phyloP scores from a whole-genome alignment of 2,113 vertebrate genomes.

The Donacobius atricapilla region DNA sequence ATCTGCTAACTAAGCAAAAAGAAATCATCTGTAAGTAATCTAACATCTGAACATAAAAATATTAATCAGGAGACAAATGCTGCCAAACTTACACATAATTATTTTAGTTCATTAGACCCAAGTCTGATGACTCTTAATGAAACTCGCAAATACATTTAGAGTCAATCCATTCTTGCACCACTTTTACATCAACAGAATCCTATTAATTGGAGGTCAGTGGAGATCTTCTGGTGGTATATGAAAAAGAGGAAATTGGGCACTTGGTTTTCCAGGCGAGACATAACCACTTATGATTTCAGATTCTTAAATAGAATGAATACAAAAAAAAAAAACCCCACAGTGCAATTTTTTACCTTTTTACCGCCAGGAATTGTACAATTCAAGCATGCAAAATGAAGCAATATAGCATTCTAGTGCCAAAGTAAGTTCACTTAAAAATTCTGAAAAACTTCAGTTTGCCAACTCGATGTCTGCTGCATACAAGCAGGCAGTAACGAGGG shows the following conservation, averaged over 20 bases:
- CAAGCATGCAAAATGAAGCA: conserved; percentile 57
- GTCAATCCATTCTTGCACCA: neutral
- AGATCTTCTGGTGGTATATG: neutral
- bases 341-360: conserved; percentile 9
- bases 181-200: neutral
- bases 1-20: conserved; percentile 10
- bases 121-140: neutral
- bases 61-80: conserved; percentile 1
- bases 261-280: conserved; percentile 1
- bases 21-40: conserved; percentile 42
- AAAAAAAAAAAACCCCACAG: neutral
- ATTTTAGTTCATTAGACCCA: conserved; percentile 1
- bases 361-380: conserved; percentile 39
- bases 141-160: neutral
- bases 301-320: neutral
- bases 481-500: conserved; percentile 3
- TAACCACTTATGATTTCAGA: conserved; percentile 3
- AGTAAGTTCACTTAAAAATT: conserved; percentile 51
- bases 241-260: neutral
- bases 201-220: neutral
- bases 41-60: neutral
- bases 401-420: conserved; percentile 39
- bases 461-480: conserved; percentile 26
- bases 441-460: conserved; percentile 44
- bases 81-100: conserved; percentile 20